Conservation (phyloP, 2,113 vertebrate genomes). For the Macquaria ambigua region DNA sequence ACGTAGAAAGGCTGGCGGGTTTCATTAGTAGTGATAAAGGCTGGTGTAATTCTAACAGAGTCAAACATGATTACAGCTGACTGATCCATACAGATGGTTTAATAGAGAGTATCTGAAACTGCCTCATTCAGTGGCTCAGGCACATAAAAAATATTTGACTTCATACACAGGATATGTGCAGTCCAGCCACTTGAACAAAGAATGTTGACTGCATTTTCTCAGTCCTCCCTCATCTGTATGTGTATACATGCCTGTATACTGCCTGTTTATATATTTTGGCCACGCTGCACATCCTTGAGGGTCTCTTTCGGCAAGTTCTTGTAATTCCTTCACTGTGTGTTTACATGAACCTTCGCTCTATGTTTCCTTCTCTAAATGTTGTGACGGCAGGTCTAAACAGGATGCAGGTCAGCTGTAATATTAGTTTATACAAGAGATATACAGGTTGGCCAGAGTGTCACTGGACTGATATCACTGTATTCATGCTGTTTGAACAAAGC, state of each 20-base stretch:
- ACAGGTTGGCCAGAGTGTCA: conserved; percentile 12
- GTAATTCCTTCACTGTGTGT: conserved; percentile 26
- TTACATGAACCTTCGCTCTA: conserved; percentile 44
- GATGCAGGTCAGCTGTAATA: conserved; percentile 58
- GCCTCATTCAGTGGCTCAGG: background rate
- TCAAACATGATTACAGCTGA: conserved; percentile 13
- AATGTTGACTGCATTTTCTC: conserved; percentile 58
- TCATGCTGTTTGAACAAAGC: conserved; percentile 13
- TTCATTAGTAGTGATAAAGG: conserved; percentile 7
- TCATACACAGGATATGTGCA: conserved; percentile 56
- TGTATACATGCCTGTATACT: conserved; percentile 37
- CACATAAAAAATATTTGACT: conserved; percentile 40
- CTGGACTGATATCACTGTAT: background rate
- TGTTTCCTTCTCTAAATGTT: conserved; percentile 68
- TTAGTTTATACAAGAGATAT: conserved; percentile 55
- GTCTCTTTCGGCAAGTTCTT: conserved; percentile 4
- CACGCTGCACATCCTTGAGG: conserved; percentile 43
- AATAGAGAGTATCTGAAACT: background rate
- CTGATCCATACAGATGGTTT: conserved; percentile 19
- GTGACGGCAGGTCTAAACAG: conserved; percentile 76
- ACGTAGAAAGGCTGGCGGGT: background rate
- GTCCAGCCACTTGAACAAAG: conserved; percentile 54
- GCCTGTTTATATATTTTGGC: conserved; percentile 54
- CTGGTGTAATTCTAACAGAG: background rate
- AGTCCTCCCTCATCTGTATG: conserved; percentile 37